These are phyloP conservation scores for Spicauda simplicius DNA, from an alignment of 2,888 invertebrate genomes.

Conservation along the genomic window DNA sequence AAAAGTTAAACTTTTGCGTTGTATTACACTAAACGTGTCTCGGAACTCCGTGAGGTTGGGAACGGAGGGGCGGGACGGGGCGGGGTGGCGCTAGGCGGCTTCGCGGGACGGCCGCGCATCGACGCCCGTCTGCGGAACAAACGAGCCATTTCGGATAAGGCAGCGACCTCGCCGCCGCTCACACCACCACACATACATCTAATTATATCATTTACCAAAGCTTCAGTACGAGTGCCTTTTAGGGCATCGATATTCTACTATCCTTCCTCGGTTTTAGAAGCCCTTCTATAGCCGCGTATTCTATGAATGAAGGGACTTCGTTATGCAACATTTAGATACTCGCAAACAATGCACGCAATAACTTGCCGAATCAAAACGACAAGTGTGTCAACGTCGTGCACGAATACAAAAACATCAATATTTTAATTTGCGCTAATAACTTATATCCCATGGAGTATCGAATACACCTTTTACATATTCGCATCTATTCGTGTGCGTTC, in stretches of 20 bases:
- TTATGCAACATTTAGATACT: too few species aligned
- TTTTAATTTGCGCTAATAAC: too few species aligned
- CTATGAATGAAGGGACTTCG: background rate
- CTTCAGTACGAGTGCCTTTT: background rate
- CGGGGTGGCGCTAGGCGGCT: slow-evolving; percentile 42
- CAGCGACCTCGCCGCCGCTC: slow-evolving; percentile 37
- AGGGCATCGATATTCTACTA: background rate
- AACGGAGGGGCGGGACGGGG: slow-evolving; percentile 37
- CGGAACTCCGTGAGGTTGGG: slow-evolving; percentile 32
- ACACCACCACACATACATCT: slow-evolving; percentile 17
- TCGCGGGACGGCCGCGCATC: slow-evolving; percentile 45
- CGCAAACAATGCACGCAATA: too few species aligned
- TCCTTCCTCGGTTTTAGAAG: background rate
- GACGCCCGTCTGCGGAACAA: slow-evolving; percentile 50
- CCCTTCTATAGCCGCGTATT: background rate
- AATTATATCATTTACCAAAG: background rate
- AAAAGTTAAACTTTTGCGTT: slow-evolving; percentile 52
- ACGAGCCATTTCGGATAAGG: slow-evolving; percentile 43
- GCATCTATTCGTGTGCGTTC: too few species aligned
- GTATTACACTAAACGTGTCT: slow-evolving; percentile 25
- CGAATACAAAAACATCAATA: too few species aligned
- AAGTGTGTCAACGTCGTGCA: too few species aligned
- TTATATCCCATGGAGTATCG: too few species aligned
- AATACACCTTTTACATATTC: too few species aligned
- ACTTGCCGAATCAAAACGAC: too few species aligned